Conservation (phyloP, 2,888 invertebrate genomes). For the Coronaproctus castanopsis region DNA sequence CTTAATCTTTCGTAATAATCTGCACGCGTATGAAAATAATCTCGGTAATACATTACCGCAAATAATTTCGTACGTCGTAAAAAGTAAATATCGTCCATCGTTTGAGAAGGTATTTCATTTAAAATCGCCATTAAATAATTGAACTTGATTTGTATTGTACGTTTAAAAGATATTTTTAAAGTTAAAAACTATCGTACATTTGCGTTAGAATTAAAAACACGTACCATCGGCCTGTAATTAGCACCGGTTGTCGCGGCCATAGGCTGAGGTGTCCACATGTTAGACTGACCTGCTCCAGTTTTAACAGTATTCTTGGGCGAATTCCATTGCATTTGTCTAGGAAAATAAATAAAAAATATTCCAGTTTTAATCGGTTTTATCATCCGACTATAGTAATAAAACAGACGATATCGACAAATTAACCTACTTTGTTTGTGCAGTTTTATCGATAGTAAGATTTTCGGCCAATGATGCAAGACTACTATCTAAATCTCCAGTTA, state of each 20-base stretch:
- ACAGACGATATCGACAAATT: no score
- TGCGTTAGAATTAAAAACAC: neutral
- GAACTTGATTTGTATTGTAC: no score
- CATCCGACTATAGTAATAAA: no score
- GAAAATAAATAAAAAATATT: conserved; percentile 3
- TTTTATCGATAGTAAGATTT: conserved; percentile 72
- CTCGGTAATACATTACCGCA: no score
- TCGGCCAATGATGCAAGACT: conserved; percentile 83
- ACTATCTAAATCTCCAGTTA: conserved; percentile 83
- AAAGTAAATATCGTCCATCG: no score
- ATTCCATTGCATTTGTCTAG: conserved; percentile 53
- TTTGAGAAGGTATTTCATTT: no score
- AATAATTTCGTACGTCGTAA: neutral
- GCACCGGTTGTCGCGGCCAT: conserved; percentile 75
- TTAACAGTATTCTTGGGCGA: conserved; percentile 72
- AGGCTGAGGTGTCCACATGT: conserved; percentile 64
- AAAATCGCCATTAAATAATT: no score
- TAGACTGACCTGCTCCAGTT: conserved; percentile 33
- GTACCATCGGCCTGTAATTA: conserved; percentile 64
- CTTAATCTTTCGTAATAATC: no score
- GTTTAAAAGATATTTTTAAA: no score
- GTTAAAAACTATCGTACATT: no score
- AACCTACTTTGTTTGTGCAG: conserved; percentile 49
- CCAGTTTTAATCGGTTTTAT: conserved; percentile 2
- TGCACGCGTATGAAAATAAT: no score